Conservation (phyloP, 1,140 invertebrate genomes). For the Drosophila athabasca region DNA sequence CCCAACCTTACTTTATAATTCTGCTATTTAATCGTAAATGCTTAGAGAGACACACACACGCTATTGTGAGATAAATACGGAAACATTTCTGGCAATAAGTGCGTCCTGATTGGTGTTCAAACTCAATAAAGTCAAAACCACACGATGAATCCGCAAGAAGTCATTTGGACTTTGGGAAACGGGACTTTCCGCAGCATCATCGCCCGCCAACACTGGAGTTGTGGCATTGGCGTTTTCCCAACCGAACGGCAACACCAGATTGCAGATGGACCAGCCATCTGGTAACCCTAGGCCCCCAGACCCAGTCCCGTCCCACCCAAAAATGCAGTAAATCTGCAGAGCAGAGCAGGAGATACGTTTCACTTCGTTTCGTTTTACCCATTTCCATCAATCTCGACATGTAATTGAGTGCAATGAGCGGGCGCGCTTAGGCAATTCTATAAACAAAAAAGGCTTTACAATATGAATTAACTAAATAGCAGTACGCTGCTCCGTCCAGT, state of each 20-base stretch:
- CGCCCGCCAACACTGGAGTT: no score
- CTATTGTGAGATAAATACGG: constrained; percentile 10
- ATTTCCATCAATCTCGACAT: constrained; percentile 44
- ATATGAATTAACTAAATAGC: constrained; percentile 62
- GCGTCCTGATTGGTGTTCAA: constrained; percentile 43
- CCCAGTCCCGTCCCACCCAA: background rate
- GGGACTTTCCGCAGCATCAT: no score
- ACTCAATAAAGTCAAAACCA: constrained; percentile 35
- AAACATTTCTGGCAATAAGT: constrained; percentile 9
- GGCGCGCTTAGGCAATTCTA: constrained; percentile 52
- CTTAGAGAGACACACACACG: background rate
- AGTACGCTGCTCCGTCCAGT: background rate
- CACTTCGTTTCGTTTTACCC: constrained; percentile 2
- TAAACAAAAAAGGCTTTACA: constrained; percentile 60
- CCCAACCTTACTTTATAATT: constrained; percentile 3
- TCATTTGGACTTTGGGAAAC: no score
- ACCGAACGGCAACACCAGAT: constrained; percentile 7
- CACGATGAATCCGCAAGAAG: background rate
- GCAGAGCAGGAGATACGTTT: background rate
- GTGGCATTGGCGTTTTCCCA: background rate
- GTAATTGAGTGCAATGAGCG: constrained; percentile 45
- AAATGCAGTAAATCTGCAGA: background rate
- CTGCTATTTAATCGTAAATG: constrained; percentile 6
- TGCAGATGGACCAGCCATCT: constrained; percentile 1
- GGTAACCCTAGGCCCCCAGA: constrained; percentile 4